Base-by-base conservation (phyloP, 2,888 invertebrate genomes). In the Himalopsyche anomala region DNA sequence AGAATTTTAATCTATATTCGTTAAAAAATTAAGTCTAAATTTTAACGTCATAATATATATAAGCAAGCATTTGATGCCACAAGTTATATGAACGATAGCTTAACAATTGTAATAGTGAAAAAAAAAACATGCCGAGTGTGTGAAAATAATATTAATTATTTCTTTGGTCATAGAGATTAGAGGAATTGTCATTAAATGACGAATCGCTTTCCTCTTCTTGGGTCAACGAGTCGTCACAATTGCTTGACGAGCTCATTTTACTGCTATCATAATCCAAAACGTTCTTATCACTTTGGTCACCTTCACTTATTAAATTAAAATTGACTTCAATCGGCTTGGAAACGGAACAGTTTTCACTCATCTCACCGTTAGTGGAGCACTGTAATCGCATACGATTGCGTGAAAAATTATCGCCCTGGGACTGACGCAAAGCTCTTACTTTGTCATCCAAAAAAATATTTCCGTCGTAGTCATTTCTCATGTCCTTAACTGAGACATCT, bases 241-340 rank as follows among this genome's bases (percentile, higher is more conserved):
- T 69, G 55, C 62, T 80, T 5, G 54, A 45, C 40, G 36, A 56
- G 15, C 56, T 80, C 56, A 38, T 83, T 69, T 83, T 82, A 79
- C 81, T 82, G 79, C 69, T 84, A 36, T 88, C 86, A 42, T 55
- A 74, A 56, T 86, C 87, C 54, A 55, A 6, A 15, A 28, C 82
- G 42, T 82, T 86, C 82, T 82, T 87, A 87, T 87, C 86, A 86
- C 86, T 85, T 81, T 82, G 84, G 40, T 56, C 84, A 36, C 85
- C 85, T 74, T 83, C 86, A 86, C 87, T 86, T 84, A 87, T 74
- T 42, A 86, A 80, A 82, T 86, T 87, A 82, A 86, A 87, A 87
- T 86, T 87, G 86, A 86, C 86, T 82, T 86, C 87, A 83, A 86
- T 83, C 82, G 85, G 45, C 36, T 69, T 62, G 56, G 81, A 81